Conservation (phyloP, 2,113 vertebrate species). For the Nothobranchius furzeri region DNA sequence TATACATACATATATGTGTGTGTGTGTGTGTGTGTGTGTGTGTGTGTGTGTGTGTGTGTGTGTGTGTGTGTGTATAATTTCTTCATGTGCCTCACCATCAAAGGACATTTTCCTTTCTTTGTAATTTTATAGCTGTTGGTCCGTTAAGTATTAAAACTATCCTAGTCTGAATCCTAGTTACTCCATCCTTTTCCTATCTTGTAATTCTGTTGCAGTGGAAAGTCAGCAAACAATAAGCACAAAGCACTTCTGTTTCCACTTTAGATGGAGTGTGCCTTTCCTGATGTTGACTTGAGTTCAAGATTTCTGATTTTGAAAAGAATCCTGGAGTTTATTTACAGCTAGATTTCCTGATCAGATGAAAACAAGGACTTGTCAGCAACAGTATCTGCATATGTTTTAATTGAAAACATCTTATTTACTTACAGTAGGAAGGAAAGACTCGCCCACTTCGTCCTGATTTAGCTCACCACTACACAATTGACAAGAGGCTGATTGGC, state of each 20-base stretch:
- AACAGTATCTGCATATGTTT: conserved; percentile 1
- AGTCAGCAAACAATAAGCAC: background rate
- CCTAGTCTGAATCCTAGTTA: too few relatives aligned
- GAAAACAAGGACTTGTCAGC: background rate
- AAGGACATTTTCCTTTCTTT: background rate
- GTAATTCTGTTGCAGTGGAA: background rate
- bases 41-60: too few relatives aligned
- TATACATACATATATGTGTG: too few relatives aligned
- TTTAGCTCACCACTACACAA: conserved; percentile 20
- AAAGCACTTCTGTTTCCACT: background rate
- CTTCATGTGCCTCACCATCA: too few relatives aligned
- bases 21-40: too few relatives aligned
- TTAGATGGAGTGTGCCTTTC: background rate
- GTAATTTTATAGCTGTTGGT: conserved; percentile 43
- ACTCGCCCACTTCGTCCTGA: conserved; percentile 13
- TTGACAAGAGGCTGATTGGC: conserved; percentile 21
- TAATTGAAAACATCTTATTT: conserved; percentile 20
- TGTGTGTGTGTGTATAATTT: too few relatives aligned
- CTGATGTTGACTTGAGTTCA: background rate
- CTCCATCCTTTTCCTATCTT: too few relatives aligned
- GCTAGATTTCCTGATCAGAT: background rate
- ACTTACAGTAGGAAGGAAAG: conserved; percentile 10
- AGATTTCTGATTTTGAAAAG: background rate
- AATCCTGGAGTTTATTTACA: background rate
- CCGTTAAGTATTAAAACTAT: background rate